Percentiles rank a stretch among this genome's conserved stretches.
These are phyloP conservation scores for Corythornis vintsioides DNA, from an alignment of 2,113 vertebrate genomes.

Conservation along the genomic window DNA sequence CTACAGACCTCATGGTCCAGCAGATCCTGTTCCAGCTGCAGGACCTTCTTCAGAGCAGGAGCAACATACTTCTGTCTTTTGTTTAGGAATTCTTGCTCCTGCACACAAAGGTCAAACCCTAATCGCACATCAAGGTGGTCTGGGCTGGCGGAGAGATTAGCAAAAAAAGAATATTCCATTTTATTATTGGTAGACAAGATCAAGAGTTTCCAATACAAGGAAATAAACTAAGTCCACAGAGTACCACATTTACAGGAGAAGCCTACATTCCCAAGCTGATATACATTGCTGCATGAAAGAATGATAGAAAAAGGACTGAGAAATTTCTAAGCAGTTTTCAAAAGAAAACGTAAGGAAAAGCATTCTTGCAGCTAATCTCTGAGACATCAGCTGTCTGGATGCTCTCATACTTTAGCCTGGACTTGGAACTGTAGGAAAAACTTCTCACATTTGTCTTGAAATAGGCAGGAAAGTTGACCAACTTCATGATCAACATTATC, in stretches of 20 bases:
- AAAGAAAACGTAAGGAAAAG: background rate
- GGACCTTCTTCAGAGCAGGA: constrained; percentile 74
- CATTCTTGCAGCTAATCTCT: background rate
- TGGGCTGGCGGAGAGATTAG: constrained; percentile 24
- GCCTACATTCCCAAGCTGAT: background rate
- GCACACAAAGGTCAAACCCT: constrained; percentile 75
- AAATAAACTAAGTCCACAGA: background rate
- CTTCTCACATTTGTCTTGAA: background rate
- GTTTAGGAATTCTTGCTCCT: constrained; percentile 81
- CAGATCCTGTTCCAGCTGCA: constrained; percentile 74
- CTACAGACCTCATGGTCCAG: constrained; percentile 73
- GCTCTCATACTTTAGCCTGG: background rate
- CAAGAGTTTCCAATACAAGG: background rate
- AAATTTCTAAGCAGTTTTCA: background rate
- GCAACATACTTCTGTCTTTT: constrained; percentile 77
- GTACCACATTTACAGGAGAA: background rate
- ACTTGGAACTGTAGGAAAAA: background rate
- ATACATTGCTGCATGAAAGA: background rate
- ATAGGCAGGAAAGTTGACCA: background rate
- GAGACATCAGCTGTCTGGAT: background rate
- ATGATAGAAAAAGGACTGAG: background rate
- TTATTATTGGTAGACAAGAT: background rate
- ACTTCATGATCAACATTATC: background rate
- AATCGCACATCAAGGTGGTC: constrained; percentile 79
- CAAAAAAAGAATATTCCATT: background rate